Evolutionary conservation across 2,797 vertebrate genomes (phyloP).

Genomic region (Limosa lapponica): DNA sequence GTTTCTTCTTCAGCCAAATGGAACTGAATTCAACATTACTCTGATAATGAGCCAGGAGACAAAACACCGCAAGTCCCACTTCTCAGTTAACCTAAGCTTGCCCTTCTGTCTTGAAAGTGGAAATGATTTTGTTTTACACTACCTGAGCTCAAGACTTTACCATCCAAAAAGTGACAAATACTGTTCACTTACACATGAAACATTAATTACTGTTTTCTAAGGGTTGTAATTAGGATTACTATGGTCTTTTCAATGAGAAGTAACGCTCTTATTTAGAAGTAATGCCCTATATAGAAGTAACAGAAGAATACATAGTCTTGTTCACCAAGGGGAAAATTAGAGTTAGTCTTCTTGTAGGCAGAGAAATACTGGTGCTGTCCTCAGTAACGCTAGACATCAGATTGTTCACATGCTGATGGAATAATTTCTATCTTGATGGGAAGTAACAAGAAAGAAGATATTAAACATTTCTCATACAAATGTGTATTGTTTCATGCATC

Average conservation of each 20-base stretch:
- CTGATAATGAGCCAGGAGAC: not conserved
- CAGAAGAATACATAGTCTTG: not conserved
- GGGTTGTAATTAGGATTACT: not conserved
- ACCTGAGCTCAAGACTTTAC: not conserved
- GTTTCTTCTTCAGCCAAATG: not conserved
- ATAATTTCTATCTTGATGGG: not conserved
- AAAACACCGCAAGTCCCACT: not conserved
- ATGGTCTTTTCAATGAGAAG: not conserved
- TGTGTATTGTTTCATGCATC: not conserved
- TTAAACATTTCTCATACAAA: not conserved
- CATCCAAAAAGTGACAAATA: not conserved
- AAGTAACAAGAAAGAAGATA: not conserved
- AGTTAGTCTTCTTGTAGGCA: not conserved
- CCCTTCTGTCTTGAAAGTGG: not conserved
- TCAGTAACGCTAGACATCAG: not conserved
- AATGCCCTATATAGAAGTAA: too few species aligned
- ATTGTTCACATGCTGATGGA: not conserved
- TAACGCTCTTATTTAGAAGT: not conserved
- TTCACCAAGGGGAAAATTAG: not conserved
- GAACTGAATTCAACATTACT: not conserved
- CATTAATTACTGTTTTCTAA: not conserved
- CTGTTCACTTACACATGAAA: not conserved
- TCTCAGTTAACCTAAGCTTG: not conserved
- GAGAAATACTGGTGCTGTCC: not conserved
- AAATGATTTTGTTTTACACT: not conserved